These are phyloP conservation scores for Cyanoramphus novaezelandiae DNA, from an alignment of 2,113 vertebrate genomes.

Conservation along the genomic window DNA sequence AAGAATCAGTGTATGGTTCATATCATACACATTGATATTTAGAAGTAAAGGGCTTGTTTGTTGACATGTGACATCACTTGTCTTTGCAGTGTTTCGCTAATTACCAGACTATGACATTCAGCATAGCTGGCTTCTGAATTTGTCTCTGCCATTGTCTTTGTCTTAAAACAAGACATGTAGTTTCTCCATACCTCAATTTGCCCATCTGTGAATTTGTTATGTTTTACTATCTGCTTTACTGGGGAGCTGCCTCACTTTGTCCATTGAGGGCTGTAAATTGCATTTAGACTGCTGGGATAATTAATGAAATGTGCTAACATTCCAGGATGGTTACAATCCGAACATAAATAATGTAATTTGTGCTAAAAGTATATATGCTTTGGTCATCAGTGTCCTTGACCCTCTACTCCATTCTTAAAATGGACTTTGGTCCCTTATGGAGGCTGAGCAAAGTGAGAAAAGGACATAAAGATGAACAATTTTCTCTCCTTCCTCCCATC, in stretches of 20 bases:
- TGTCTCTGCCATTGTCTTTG: neutral
- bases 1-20: neutral
- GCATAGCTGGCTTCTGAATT: neutral
- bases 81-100: neutral
- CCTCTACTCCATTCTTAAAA: neutral
- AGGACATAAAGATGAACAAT: neutral
- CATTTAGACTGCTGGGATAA: neutral
- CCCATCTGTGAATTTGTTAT: neutral
- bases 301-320: neutral
- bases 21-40: neutral
- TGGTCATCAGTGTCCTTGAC: neutral
- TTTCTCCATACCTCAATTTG: neutral
- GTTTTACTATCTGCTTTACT: neutral
- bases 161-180: neutral
- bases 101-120: neutral
- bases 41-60: neutral
- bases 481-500: neutral
- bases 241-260: neutral
- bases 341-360: neutral
- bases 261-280: neutral
- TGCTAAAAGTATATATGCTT: neutral
- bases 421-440: neutral
- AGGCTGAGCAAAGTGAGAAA: neutral
- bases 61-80: neutral
- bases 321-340: neutral